phyloP scores from a whole-genome alignment of 2,888 invertebrate species.

The Macrostomum cliftonense region DNA sequence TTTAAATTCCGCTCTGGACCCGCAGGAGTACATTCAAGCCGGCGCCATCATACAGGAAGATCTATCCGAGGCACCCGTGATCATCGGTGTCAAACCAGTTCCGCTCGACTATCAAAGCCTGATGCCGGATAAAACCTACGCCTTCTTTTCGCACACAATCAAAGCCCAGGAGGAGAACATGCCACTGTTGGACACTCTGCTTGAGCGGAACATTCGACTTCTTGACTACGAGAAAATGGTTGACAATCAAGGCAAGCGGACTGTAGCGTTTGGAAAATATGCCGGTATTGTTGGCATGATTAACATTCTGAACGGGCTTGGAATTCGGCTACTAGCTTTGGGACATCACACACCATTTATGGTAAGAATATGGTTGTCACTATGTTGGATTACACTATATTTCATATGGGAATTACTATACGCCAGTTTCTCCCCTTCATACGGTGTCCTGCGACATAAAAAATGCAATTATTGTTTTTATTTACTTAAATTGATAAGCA shows the following conservation, averaged over 20 bases:
- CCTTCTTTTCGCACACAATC: conserved; percentile 96
- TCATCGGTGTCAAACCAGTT: conserved; percentile 89
- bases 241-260: conserved; percentile 64
- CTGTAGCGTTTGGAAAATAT: conserved; percentile 96
- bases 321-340: conserved; percentile 69
- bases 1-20: conserved; percentile 15
- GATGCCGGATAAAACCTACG: conserved; percentile 87
- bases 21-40: conserved; percentile 65
- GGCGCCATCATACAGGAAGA: conserved; percentile 88
- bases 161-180: conserved; percentile 97
- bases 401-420: too few relatives aligned
- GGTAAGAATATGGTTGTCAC: too few relatives aligned
- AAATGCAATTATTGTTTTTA: too few relatives aligned
- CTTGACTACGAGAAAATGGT: conserved; percentile 92
- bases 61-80: conserved; percentile 78
- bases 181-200: conserved; percentile 78
- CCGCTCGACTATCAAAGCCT: conserved; percentile 61
- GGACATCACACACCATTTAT: conserved; percentile 98
- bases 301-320: conserved; percentile 89
- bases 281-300: conserved; percentile 95
- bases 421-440: too few relatives aligned
- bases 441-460: too few relatives aligned
- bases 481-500: too few relatives aligned
- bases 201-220: conserved; percentile 77
- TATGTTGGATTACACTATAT: too few relatives aligned